Evolutionary conservation across 2,113 vertebrate species (phyloP), one percentile per base, ranked within the genome.

Genomic region (Notarius lentiginosus): DNA sequence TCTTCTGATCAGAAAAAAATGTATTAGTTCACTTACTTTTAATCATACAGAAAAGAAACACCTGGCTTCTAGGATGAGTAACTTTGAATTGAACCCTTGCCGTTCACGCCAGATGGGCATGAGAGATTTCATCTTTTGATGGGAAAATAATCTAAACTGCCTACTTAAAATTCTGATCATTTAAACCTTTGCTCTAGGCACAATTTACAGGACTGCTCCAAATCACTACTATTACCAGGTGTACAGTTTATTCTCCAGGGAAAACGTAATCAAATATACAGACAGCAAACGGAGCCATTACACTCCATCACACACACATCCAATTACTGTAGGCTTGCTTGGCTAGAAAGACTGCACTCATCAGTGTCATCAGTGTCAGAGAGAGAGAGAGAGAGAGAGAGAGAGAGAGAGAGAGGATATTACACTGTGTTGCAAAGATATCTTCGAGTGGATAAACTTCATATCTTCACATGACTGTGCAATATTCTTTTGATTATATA

Each of bases 1-100:
- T 73, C 66, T 73, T 88, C 60, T 49, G 63, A 73, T 80, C 56
- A 76, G 47, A 63, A 75, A 63, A 5, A 63, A 66, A 82, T 56
- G 12, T 65, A 66, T 83, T 61, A 79, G 82, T 88, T 85, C 15
- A 82, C 24, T 56, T 73, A 65, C 18, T 56, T 84, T 80, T 63
- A 79, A 83, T 79, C 63, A 86, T n/a, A 51, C 53, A n/a, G 53
- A 76, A 70, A 70, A n/a, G 47, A 86, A 73, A 70, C 51, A 41
- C 73, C 10, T 76, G 47, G 20, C 18, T n/a, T 83, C 2, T 27
- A 51, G 72, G 70, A 79, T 60, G 72, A 30, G 61, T 83, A 51
- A 83, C 20, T 68, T n/a, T 58, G 27, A 88, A 51, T 58, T 70
- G 73, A 73, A 49, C 63, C n/a, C 56, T 49, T 15, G 27, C 24